Evolutionary conservation across 30 jellyfish, hydroid and myxozoan genomes (phyloP).

Genomic region (Nemopilema nomurai): DNA sequence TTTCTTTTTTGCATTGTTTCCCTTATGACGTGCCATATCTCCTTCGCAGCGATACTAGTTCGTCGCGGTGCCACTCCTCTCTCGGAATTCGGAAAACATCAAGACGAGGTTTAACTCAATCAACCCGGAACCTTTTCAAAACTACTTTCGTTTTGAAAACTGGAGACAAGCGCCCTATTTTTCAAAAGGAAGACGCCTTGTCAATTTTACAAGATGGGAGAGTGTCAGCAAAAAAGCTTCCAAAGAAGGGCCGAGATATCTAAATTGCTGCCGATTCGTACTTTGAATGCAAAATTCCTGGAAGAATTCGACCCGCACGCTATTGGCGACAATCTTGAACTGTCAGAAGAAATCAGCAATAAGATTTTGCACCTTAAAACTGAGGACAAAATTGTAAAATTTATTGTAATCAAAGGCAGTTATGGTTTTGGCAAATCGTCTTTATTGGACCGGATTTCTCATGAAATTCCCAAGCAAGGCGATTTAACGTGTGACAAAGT

Average conservation of each 20-base stretch:
- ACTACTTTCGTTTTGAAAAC: background rate
- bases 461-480: background rate
- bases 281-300: background rate
- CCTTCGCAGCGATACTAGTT: background rate
- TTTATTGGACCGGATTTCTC: background rate
- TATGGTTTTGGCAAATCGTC: constrained; percentile 46
- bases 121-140: background rate
- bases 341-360: background rate
- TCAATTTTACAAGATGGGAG: background rate
- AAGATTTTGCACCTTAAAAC: background rate
- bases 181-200: no score
- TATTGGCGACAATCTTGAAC: background rate
- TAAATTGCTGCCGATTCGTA: background rate
- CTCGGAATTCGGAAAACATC: background rate
- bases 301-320: no score
- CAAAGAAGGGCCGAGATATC: background rate
- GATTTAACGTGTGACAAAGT: background rate
- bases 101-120: background rate
- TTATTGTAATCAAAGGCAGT: constrained; percentile 24
- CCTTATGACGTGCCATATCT: constrained; percentile 16
- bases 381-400: background rate
- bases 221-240: background rate
- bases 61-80: background rate
- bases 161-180: no score
- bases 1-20: background rate